Conservation (phyloP, 1,140 invertebrate species). For the Drosophila quadrilineata region DNA sequence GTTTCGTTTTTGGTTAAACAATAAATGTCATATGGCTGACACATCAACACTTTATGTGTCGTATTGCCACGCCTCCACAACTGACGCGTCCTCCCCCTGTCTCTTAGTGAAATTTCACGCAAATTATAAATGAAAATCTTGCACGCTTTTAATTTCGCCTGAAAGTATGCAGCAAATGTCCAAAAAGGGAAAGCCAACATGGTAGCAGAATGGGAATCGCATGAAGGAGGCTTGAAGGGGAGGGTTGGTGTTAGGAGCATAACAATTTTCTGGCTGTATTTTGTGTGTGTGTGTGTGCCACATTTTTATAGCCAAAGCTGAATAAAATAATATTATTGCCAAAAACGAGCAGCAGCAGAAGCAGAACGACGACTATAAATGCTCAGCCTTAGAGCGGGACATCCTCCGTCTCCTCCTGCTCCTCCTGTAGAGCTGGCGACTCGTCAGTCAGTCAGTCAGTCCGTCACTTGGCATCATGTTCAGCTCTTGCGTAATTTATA, state of each 20-base stretch:
- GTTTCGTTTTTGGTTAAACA: slow-evolving; percentile 56
- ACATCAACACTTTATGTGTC: slow-evolving; percentile 76
- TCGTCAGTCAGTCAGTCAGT: neutral
- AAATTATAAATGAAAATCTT: slow-evolving; percentile 64
- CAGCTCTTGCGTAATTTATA: slow-evolving; percentile 52
- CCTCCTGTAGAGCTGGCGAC: no score
- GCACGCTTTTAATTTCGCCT: slow-evolving; percentile 71
- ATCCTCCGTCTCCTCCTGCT: no score
- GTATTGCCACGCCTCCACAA: slow-evolving; percentile 18
- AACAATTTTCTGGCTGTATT: slow-evolving; percentile 2
- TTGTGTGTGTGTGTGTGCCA: slow-evolving; percentile 39
- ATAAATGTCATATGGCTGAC: slow-evolving; percentile 76
- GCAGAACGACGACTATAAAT: slow-evolving; percentile 26
- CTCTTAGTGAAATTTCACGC: neutral
- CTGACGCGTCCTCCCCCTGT: neutral
- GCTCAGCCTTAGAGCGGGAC: neutral
- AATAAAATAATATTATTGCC: slow-evolving; percentile 58
- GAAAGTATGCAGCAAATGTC: slow-evolving; percentile 58
- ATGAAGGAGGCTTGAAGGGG: no score
- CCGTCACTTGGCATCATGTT: slow-evolving; percentile 32
- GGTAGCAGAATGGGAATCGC: no score
- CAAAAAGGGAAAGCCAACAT: neutral
- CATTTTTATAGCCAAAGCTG: slow-evolving; percentile 51
- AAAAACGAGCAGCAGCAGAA: slow-evolving; percentile 42
- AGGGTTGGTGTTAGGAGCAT: neutral